These are phyloP conservation scores for Amorpha juglandis DNA, from an alignment of 2,888 invertebrate species.

Conservation along the genomic window DNA sequence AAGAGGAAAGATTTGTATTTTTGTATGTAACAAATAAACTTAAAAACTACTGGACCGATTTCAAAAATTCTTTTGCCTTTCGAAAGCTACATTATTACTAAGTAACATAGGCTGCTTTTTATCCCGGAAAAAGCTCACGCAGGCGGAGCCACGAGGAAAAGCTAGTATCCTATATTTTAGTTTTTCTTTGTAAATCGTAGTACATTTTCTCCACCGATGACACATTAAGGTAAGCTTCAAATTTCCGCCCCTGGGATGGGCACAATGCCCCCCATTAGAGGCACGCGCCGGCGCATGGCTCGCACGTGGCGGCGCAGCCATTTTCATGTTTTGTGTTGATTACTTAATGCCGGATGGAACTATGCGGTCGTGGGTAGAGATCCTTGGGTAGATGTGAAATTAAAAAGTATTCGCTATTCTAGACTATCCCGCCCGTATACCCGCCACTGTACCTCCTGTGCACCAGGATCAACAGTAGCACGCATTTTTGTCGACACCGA, in stretches of 20 bases:
- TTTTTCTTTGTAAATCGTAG: not conserved
- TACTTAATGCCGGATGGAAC: constrained; percentile 56
- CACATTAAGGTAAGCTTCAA: constrained; percentile 15
- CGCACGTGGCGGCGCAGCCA: constrained; percentile 47
- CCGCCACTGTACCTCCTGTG: too few relatives aligned
- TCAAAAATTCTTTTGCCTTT: too few relatives aligned
- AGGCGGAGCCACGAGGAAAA: too few relatives aligned
- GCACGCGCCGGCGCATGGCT: constrained; percentile 57
- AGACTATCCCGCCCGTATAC: too few relatives aligned
- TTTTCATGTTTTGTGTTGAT: constrained; percentile 69
- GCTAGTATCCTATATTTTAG: not conserved
- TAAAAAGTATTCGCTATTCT: not conserved
- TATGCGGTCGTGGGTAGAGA: constrained; percentile 17
- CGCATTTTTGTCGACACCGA: too few relatives aligned
- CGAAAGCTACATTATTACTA: too few relatives aligned
- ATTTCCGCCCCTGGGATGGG: constrained; percentile 20
- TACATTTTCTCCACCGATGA: constrained; percentile 14
- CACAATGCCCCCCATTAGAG: constrained; percentile 55
- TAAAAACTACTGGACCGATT: too few relatives aligned
- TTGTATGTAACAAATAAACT: too few relatives aligned
- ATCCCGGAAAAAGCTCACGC: too few relatives aligned
- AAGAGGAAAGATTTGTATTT: too few relatives aligned
- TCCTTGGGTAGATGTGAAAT: not conserved
- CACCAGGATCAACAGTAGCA: too few relatives aligned
- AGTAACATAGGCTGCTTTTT: too few relatives aligned